These are phyloP conservation scores for Macrostomum lignano DNA, from an alignment of 1,140 invertebrate genomes.

Conservation along the genomic window DNA sequence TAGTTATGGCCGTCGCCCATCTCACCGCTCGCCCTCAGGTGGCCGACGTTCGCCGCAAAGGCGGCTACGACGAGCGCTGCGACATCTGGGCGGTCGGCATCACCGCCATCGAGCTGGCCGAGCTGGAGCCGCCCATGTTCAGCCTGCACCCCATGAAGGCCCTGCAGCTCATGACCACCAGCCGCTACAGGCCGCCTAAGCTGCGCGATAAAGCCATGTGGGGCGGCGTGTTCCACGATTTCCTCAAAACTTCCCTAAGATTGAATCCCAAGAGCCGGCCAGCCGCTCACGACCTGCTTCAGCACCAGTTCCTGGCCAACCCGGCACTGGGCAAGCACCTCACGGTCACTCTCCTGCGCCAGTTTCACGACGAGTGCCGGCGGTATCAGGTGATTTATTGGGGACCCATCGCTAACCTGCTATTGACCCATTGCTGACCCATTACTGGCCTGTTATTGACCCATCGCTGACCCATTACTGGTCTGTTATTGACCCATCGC, in stretches of 20 bases:
- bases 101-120: constrained; percentile 88
- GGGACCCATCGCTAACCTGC: too few relatives aligned
- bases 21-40: too few relatives aligned
- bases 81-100: constrained; percentile 99
- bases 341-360: too few relatives aligned
- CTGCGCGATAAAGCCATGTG: constrained; percentile 1
- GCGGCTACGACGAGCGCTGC: constrained; percentile 92
- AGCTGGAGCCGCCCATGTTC: constrained; percentile 95
- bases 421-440: too few relatives aligned
- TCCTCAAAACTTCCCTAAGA: constrained; percentile 82
- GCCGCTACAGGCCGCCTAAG: constrained; percentile 3
- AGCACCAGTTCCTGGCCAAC: too few relatives aligned
- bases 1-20: too few relatives aligned
- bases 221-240: constrained; percentile 51
- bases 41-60: constrained; percentile 91
- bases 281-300: constrained; percentile 47
- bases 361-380: too few relatives aligned
- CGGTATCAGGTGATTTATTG: too few relatives aligned
- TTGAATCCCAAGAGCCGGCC: constrained; percentile 98
- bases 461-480: too few relatives aligned
- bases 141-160: constrained; percentile 83
- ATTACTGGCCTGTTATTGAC: too few relatives aligned
- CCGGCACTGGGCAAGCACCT: too few relatives aligned
- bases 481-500: too few relatives aligned
- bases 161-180: constrained; percentile 1